A percentile compares a stretch with the other conserved stretches of the same genome.
phyloP scores from a whole-genome alignment of 2,888 invertebrate species.

The Vannuccia rotundouncinata region DNA sequence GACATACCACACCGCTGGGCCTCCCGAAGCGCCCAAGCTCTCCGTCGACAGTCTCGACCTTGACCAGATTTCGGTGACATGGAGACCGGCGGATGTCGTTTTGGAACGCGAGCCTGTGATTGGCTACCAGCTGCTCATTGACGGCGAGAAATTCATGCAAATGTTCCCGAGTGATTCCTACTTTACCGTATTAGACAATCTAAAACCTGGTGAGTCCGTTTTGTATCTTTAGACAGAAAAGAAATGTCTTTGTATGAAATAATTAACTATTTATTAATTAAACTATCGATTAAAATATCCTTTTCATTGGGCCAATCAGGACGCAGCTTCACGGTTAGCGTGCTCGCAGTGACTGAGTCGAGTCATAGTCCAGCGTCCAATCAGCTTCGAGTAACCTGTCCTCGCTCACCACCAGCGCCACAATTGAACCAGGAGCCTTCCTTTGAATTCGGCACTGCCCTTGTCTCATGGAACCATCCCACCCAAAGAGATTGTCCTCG shows the following conservation, averaged over 20 bases:
- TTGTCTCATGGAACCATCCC: conserved; percentile 54
- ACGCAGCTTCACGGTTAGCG: conserved; percentile 44
- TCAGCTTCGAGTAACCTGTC: conserved; percentile 50
- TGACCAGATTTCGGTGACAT: conserved; percentile 50
- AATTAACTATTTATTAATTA: too few species aligned
- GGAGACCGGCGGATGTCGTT: conserved; percentile 45
- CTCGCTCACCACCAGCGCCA: conserved; percentile 48
- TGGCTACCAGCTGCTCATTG: conserved; percentile 52
- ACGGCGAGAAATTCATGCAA: conserved; percentile 50
- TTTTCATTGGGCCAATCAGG: too few species aligned
- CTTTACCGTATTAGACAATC: conserved; percentile 52
- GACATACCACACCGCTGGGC: conserved; percentile 52
- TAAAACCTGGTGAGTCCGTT: conserved; percentile 47
- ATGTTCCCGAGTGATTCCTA: conserved; percentile 45
- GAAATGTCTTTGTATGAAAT: too few species aligned
- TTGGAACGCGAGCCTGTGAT: conserved; percentile 44
- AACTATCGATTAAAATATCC: too few species aligned
- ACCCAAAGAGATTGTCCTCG: conserved; percentile 40
- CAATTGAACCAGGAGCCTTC: conserved; percentile 51
- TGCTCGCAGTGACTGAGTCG: conserved; percentile 49
- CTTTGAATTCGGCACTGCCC: conserved; percentile 50
- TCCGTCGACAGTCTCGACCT: conserved; percentile 46
- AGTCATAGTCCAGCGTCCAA: conserved; percentile 50
- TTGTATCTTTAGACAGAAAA: too few species aligned
- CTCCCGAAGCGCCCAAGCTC: conserved; percentile 49